Evolutionary conservation across 1,140 invertebrate species (phyloP).

Genomic region (Anoplophora glabripennis): DNA sequence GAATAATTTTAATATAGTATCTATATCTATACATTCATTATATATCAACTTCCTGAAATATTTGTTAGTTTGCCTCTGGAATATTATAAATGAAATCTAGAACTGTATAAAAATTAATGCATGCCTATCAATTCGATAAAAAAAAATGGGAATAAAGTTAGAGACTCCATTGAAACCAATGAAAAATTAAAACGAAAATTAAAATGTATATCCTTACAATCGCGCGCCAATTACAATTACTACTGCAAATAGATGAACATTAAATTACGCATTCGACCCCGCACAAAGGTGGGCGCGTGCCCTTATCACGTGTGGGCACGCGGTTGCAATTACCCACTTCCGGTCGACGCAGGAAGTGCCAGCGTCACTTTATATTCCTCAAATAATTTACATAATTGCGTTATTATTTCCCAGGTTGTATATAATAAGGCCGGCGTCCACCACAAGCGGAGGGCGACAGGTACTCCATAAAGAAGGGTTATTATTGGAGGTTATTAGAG

Average conservation of each 20-base stretch:
- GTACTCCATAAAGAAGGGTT: constrained; percentile 9
- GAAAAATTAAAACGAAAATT: too few species aligned
- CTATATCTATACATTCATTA: too few species aligned
- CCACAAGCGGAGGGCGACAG: constrained; percentile 1
- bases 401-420: constrained; percentile 30
- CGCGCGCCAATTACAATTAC: neutral
- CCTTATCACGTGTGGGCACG: constrained; percentile 31
- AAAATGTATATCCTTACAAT: too few species aligned
- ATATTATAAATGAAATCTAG: too few species aligned
- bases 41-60: too few species aligned
- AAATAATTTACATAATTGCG: constrained; percentile 41
- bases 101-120: too few species aligned
- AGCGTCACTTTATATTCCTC: constrained; percentile 36
- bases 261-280: constrained; percentile 16
- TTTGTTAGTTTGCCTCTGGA: too few species aligned
- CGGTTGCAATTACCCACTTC: constrained; percentile 36
- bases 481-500: constrained; percentile 6
- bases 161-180: too few species aligned
- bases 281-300: constrained; percentile 14
- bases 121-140: too few species aligned
- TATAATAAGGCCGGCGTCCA: constrained; percentile 6
- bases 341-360: constrained; percentile 30
- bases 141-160: too few species aligned
- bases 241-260: constrained; percentile 17
- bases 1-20: too few species aligned